Conservation (phyloP, 2,797 vertebrate species). For the Enteromius paludinosus region DNA sequence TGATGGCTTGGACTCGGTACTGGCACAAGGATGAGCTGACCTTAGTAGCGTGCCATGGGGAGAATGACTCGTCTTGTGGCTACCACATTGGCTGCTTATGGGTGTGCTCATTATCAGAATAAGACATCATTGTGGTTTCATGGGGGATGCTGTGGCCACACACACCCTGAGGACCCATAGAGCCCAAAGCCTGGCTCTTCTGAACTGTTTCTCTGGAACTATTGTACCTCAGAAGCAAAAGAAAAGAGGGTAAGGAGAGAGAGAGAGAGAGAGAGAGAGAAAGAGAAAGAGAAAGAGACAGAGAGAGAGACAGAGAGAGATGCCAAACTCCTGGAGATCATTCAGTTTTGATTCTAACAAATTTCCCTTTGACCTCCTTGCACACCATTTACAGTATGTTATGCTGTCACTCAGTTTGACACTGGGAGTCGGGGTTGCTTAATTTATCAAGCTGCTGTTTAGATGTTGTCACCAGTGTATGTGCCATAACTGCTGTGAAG, state of each 20-base stretch:
- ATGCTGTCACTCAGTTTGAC: background rate
- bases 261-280: constrained; percentile 1
- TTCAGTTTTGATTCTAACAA: background rate
- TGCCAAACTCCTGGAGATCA: background rate
- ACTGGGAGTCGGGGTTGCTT: background rate
- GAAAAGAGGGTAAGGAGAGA: background rate
- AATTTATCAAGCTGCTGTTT: too few relatives aligned
- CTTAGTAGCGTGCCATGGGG: constrained; percentile 15
- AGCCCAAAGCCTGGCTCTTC: constrained; percentile 57
- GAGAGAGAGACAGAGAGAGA: background rate
- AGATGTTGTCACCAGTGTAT: background rate
- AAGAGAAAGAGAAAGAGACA: too few relatives aligned
- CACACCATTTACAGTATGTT: background rate
- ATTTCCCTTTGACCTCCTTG: constrained; percentile 16
- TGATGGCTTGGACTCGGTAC: constrained; percentile 11
- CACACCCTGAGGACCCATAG: constrained; percentile 52
- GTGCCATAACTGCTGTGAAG: background rate
- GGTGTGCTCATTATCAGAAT: constrained; percentile 51
- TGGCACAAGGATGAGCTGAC: constrained; percentile 24
- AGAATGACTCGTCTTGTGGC: constrained; percentile 26
- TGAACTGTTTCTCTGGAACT: constrained; percentile 36
- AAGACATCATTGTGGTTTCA: constrained; percentile 53
- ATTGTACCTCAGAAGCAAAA: background rate
- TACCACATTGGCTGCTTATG: constrained; percentile 24
- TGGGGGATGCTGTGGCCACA: constrained; percentile 53